Evolutionary conservation across 1,140 invertebrate species (phyloP).

Genomic region (Coenobita brevimanus): DNA sequence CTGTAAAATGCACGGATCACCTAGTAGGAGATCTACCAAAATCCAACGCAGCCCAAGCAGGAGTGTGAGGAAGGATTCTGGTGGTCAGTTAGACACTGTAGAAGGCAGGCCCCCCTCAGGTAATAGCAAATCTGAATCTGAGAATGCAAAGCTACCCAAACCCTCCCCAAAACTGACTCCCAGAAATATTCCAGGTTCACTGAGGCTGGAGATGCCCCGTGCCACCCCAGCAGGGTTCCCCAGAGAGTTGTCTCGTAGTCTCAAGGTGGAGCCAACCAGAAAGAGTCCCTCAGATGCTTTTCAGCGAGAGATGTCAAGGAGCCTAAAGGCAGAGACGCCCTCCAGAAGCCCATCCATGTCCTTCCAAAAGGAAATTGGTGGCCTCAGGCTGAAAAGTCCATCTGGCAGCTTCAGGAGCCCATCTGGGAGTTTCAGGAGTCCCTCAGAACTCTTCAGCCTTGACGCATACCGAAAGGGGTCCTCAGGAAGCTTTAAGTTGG

Average conservation of each 20-base stretch:
- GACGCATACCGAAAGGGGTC: background rate
- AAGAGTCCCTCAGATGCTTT: conserved; percentile 23
- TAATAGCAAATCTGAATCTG: too few species aligned
- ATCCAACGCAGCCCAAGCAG: too few species aligned
- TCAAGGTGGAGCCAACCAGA: conserved; percentile 13
- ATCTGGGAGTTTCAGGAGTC: conserved; percentile 33
- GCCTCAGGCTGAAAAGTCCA: conserved; percentile 12
- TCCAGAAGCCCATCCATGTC: background rate
- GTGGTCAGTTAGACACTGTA: too few species aligned
- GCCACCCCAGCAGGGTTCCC: conserved; percentile 21
- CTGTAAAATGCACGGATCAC: too few species aligned
- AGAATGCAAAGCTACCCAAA: too few species aligned
- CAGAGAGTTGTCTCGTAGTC: conserved; percentile 6
- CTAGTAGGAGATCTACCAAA: too few species aligned
- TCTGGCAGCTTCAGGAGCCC: conserved; percentile 34
- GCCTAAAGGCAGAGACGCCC: conserved; percentile 10
- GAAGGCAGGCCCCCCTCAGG: too few species aligned
- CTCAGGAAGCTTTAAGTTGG: conserved; percentile 10
- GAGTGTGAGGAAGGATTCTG: too few species aligned
- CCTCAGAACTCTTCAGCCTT: conserved; percentile 5
- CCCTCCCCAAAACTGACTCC: too few species aligned
- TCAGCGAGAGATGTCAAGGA: conserved; percentile 23
- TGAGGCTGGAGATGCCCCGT: conserved; percentile 13
- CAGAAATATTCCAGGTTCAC: conserved; percentile 14
- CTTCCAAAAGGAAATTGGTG: background rate